These are phyloP conservation scores for Aegotheles bennettii DNA, from an alignment of 2,113 vertebrate species.

Conservation along the genomic window DNA sequence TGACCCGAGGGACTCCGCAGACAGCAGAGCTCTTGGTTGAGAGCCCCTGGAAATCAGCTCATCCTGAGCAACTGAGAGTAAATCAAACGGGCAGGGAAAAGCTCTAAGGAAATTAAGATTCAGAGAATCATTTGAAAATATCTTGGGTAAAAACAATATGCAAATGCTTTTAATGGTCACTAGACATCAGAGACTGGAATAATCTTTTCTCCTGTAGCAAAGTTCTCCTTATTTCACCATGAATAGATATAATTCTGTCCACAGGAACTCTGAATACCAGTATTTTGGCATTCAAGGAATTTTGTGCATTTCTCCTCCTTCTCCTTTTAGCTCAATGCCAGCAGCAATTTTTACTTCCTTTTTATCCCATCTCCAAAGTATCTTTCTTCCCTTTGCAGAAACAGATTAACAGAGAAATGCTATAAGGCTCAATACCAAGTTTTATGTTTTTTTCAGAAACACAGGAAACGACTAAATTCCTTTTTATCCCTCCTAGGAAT, in stretches of 20 bases:
- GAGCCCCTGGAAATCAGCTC: neutral
- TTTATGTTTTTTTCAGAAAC: neutral
- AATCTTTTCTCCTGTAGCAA: neutral
- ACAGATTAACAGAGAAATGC: neutral
- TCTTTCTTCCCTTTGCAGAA: neutral
- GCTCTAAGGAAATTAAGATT: neutral
- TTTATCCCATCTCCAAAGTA: neutral
- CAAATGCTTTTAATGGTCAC: neutral
- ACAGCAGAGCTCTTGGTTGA: neutral
- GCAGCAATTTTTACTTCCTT: slow-evolving; percentile 13
- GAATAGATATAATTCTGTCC: neutral
- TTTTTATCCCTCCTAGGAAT: slow-evolving; percentile 16
- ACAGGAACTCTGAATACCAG: neutral
- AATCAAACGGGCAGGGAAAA: neutral
- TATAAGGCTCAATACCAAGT: neutral
- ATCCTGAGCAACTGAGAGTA: neutral
- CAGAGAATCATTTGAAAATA: neutral
- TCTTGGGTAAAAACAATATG: neutral
- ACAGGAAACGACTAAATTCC: neutral
- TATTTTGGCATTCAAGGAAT: neutral
- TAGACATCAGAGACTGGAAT: neutral
- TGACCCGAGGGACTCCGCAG: neutral
- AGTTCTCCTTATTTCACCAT: neutral
- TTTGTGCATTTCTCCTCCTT: neutral
- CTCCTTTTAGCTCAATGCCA: slow-evolving; percentile 6